Evolutionary conservation across 2,113 vertebrate genomes (phyloP).

Genomic region (Condylura cristata): DNA sequence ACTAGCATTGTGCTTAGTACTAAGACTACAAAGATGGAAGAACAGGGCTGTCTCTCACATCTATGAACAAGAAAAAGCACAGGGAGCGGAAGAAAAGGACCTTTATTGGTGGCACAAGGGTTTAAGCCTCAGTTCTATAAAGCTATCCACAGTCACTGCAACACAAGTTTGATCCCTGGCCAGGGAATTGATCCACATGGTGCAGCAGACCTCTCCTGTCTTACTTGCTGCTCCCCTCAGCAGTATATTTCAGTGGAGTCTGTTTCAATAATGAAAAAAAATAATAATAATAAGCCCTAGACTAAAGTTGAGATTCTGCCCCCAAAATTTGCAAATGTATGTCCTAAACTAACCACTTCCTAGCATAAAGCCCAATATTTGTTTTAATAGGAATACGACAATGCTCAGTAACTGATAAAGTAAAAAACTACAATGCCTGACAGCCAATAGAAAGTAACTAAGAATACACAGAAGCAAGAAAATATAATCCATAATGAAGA

Average conservation of each 20-base stretch:
- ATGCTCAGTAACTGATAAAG: constrained; percentile 1
- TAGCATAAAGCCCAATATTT: neutral
- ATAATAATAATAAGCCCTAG: constrained; percentile 20
- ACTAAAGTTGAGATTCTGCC: neutral
- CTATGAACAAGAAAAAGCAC: neutral
- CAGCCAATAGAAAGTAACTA: constrained; percentile 2
- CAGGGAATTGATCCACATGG: no score
- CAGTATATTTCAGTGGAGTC: neutral
- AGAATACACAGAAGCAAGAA: neutral
- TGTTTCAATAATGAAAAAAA: constrained; percentile 37
- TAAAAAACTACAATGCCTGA: constrained; percentile 8
- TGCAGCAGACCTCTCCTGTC: no score
- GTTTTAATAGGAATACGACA: neutral
- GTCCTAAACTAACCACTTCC: neutral
- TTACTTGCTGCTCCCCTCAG: no score
- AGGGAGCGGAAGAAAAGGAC: neutral
- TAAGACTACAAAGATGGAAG: neutral
- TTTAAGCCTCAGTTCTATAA: no score
- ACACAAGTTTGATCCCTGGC: neutral
- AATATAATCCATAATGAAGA: neutral
- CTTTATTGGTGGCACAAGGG: neutral
- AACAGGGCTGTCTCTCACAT: neutral
- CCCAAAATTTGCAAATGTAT: constrained; percentile 11
- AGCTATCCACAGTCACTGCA: no score
- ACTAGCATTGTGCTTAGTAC: neutral